phyloP scores from a whole-genome alignment of 2,113 vertebrate species.

The Centropus unirufus region DNA sequence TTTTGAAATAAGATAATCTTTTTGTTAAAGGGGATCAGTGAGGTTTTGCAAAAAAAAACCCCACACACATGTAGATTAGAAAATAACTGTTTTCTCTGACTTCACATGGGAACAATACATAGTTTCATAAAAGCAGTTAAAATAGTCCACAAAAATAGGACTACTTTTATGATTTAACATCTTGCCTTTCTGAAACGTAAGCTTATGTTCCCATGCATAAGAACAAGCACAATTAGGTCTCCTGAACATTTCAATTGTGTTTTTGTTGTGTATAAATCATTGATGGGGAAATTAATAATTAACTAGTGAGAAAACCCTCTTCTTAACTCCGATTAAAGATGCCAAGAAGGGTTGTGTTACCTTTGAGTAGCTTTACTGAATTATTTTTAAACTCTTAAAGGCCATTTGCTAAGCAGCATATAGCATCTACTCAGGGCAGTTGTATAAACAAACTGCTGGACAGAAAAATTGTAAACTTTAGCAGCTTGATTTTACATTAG shows the following conservation, averaged over 20 bases:
- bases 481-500: slow-evolving; percentile 81
- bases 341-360: slow-evolving; percentile 70
- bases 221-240: slow-evolving; percentile 73
- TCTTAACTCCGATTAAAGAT: slow-evolving; percentile 67
- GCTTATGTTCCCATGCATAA: slow-evolving; percentile 38
- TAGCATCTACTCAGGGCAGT: slow-evolving; percentile 87
- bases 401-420: slow-evolving; percentile 77
- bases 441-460: slow-evolving; percentile 83
- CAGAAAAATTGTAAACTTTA: slow-evolving; percentile 80
- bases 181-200: slow-evolving; percentile 60
- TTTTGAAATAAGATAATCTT: slow-evolving; percentile 62
- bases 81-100: slow-evolving; percentile 43
- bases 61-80: slow-evolving; percentile 3
- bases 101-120: slow-evolving; percentile 47
- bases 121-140: slow-evolving; percentile 67
- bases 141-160: slow-evolving; percentile 13
- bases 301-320: slow-evolving; percentile 48
- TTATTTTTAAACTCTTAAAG: slow-evolving; percentile 78
- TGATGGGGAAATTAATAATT: slow-evolving; percentile 49
- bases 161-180: slow-evolving; percentile 61
- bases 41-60: slow-evolving; percentile 40
- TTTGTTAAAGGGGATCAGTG: slow-evolving; percentile 64
- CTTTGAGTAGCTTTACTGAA: slow-evolving; percentile 81
- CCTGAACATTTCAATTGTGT: slow-evolving; percentile 54
- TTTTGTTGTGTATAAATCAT: slow-evolving; percentile 58